Evolutionary conservation across 2,888 invertebrate genomes (phyloP), one percentile per base, ranked within the genome.

Genomic region (Macaria liturata): DNA sequence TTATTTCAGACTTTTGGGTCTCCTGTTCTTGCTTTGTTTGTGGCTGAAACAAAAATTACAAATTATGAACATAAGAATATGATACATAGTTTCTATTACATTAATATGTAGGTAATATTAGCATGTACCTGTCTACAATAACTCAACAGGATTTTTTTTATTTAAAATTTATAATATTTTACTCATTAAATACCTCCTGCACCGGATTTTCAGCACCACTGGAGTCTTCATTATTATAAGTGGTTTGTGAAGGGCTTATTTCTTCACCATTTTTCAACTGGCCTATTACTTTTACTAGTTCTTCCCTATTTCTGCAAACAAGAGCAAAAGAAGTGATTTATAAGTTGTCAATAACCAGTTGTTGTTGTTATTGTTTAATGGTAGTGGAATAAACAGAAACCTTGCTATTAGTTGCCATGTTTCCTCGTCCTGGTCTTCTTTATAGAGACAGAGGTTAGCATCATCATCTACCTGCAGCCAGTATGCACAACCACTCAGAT

Each of bases 391-490:
- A 30, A 4, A 31, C 4, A 32, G 5, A 50, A 64, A 97, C 96
- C 94, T 96, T 63, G 98, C 98, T 63, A 98, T 96, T 47, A 98
- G 93, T 78, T 96, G 95, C 98, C 98, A 98, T 9, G 97, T 97
- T 82, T 99, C 98, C 80, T 99, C 99, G 85, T 99, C 99, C 67
- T 96, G 94, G 79, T 99, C 98, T 86, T 99, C 99, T 77, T 96
- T 95, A 85, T 98, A 99, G 48, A 99, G 94, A 65, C 98, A 94
- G 63, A 99, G 93, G 85, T 98, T 98, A 72, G 97, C 96, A 60
- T 96, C 96, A 64, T 95, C 94, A 83, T 99, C 98, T 57, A 96
- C 94, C 74, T 98, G 97, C 74, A 96, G 95, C 98, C 99, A 99
- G 85, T 99, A 99, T 4, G 96, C 94, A 81, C 97, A 94, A 0